phyloP scores from a whole-genome alignment of 2,113 vertebrate species.

The Lasiurus borealis region DNA sequence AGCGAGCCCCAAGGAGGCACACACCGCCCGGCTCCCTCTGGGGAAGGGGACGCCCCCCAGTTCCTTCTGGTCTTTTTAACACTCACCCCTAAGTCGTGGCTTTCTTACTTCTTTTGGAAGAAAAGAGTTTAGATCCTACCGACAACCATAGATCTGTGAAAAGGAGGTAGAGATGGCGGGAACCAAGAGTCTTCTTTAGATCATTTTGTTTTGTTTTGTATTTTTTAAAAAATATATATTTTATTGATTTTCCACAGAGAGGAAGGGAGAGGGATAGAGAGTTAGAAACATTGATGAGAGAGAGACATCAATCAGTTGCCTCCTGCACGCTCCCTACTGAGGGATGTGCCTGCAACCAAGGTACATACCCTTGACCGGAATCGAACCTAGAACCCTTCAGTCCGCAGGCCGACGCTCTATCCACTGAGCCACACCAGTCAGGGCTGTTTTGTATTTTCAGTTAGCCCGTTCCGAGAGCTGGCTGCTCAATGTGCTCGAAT shows the following conservation, averaged over 20 bases:
- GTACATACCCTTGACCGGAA: too few relatives aligned
- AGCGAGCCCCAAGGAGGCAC: background rate
- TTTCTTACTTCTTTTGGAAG: background rate
- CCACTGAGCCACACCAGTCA: too few relatives aligned
- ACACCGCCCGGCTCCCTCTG: background rate
- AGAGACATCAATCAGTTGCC: too few relatives aligned
- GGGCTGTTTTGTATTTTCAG: background rate
- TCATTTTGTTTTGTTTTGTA: background rate
- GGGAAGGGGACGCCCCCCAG: slow-evolving; percentile 4
- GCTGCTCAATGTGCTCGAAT: background rate
- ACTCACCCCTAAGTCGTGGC: background rate
- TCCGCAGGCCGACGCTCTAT: too few relatives aligned
- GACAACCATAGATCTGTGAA: background rate
- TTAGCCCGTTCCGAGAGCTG: background rate
- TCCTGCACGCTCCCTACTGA: too few relatives aligned
- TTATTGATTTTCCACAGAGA: too few relatives aligned
- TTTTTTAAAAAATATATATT: too few relatives aligned
- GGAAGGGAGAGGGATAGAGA: too few relatives aligned
- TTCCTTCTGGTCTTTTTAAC: background rate
- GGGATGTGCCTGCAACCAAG: too few relatives aligned
- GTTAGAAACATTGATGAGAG: too few relatives aligned
- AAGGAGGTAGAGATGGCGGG: background rate
- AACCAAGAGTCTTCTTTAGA: background rate
- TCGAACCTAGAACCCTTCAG: too few relatives aligned
- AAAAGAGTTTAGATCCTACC: background rate